A percentile compares a stretch with the other conserved stretches of the same genome.
phyloP scores from a whole-genome alignment of 2,888 invertebrate genomes.

The Synergus gifuensis region DNA sequence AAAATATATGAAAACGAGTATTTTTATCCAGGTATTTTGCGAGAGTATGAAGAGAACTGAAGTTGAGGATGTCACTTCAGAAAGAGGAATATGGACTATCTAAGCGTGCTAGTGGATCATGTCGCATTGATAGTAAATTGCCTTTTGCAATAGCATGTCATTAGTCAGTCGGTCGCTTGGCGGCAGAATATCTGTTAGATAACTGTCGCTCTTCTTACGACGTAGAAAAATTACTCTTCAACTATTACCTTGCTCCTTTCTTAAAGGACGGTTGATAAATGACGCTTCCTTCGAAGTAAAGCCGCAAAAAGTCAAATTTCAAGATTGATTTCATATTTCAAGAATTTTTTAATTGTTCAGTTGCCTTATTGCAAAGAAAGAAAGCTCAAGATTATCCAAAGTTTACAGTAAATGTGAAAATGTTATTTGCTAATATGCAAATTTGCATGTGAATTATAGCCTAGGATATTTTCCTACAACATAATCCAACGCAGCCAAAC shows the following conservation, averaged over 20 bases:
- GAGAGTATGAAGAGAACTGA: not conserved
- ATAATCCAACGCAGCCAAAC: slow-evolving; percentile 23
- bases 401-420: not conserved
- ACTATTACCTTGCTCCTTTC: not conserved
- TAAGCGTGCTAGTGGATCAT: slow-evolving; percentile 30
- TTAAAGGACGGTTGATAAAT: slow-evolving; percentile 13
- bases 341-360: not conserved
- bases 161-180: not conserved
- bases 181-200: slow-evolving; percentile 6
- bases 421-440: too few species aligned
- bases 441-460: slow-evolving; percentile 1
- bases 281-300: not conserved
- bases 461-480: not conserved
- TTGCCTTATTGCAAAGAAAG: not conserved
- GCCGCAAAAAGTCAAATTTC: not conserved
- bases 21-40: not conserved
- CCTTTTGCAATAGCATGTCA: slow-evolving; percentile 4
- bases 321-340: not conserved
- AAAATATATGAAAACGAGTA: not conserved
- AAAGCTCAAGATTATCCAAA: not conserved
- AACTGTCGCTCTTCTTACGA: slow-evolving; percentile 10
- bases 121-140: slow-evolving; percentile 12
- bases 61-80: not conserved
- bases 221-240: slow-evolving; percentile 1
- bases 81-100: slow-evolving; percentile 8